These are phyloP conservation scores for Stichopus chloronotus DNA, from an alignment of 35 echinoderm and acorn worm genomes.

Conservation along the genomic window DNA sequence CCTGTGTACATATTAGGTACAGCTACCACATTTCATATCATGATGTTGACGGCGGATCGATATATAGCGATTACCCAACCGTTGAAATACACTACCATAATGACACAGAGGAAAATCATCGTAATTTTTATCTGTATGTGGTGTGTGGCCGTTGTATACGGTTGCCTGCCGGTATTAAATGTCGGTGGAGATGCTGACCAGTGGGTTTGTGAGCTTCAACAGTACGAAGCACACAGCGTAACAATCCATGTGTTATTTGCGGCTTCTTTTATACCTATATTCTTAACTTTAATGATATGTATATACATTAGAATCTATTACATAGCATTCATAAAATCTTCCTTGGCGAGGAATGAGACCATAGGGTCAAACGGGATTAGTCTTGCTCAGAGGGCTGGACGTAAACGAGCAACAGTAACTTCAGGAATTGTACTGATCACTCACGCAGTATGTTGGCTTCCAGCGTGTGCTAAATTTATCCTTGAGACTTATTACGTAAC, in stretches of 20 bases:
- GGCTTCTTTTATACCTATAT: neutral
- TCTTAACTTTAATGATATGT: neutral
- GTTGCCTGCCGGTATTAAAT: neutral
- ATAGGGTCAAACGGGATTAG: neutral
- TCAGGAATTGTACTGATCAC: conserved; percentile 2
- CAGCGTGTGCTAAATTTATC: neutral
- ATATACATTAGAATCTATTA: neutral
- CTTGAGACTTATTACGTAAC: neutral
- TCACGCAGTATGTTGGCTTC: neutral
- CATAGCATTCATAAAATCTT: neutral
- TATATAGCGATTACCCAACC: conserved; percentile 3
- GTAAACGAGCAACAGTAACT: conserved; percentile 3
- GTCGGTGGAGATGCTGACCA: neutral
- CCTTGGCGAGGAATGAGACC: neutral
- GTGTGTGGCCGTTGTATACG: neutral
- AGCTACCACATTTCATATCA: neutral
- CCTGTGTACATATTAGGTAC: neutral
- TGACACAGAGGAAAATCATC: neutral
- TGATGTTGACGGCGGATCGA: neutral
- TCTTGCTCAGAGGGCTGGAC: neutral
- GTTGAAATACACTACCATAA: neutral
- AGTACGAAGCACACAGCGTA: neutral
- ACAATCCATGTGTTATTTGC: neutral
- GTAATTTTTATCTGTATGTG: neutral
- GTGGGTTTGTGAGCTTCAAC: conserved; percentile 16